These are phyloP conservation scores for Rhogogaster chlorosoma DNA, from an alignment of 2,888 invertebrate genomes.

Conservation along the genomic window DNA sequence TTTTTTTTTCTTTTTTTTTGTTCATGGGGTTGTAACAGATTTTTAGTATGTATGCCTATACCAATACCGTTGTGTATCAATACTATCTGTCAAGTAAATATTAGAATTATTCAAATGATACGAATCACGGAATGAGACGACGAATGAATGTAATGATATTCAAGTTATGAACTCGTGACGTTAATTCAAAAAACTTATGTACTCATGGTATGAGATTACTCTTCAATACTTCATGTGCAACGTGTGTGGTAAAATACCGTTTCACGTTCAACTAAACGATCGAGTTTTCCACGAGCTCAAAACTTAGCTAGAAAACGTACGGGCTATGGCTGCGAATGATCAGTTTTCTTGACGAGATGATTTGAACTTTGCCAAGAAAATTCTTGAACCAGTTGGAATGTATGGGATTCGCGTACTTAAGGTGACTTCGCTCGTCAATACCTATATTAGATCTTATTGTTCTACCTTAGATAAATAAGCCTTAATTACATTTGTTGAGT, in stretches of 20 bases:
- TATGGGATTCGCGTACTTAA: constrained; percentile 9
- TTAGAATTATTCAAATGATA: not conserved
- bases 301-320: not conserved
- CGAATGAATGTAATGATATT: constrained; percentile 4
- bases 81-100: not conserved
- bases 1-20: not conserved
- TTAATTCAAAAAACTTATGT: not conserved
- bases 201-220: not conserved
- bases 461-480: constrained; percentile 1
- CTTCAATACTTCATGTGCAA: not conserved
- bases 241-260: not conserved
- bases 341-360: not conserved
- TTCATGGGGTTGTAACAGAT: not conserved
- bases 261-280: not conserved
- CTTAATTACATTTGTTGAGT: constrained; percentile 39
- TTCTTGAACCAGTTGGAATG: not conserved
- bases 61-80: not conserved
- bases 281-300: not conserved
- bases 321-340: not conserved
- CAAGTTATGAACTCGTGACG: not conserved
- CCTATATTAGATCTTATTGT: constrained; percentile 24
- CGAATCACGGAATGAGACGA: not conserved
- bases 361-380: not conserved
- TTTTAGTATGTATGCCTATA: not conserved
- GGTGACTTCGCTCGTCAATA: constrained; percentile 8